Percentiles rank a stretch among this genome's conserved stretches.
Conservation (phyloP, 1,140 invertebrate genomes). For the Brachionus paranguensis region DNA sequence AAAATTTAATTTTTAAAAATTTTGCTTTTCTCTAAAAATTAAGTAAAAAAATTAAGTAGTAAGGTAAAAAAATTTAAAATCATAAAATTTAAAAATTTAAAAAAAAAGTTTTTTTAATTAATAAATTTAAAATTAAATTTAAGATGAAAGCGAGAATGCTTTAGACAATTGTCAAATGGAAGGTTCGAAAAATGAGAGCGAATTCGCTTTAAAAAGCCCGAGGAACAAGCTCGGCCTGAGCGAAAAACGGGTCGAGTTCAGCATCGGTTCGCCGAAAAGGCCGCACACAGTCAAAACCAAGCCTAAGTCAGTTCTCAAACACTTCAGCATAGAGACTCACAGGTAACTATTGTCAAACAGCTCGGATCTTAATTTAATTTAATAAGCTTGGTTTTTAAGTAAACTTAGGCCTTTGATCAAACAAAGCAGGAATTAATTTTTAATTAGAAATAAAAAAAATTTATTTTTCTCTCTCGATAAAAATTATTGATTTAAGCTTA, state of each 20-base stretch:
- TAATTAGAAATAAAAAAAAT: neutral
- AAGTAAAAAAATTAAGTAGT: no score
- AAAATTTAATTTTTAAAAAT: no score
- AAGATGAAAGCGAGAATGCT: neutral
- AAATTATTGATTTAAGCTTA: neutral
- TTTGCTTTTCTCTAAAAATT: no score
- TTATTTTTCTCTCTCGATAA: neutral
- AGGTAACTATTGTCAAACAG: neutral
- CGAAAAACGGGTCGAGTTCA: slow-evolving; percentile 17
- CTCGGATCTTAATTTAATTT: slow-evolving; percentile 17
- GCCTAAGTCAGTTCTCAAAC: slow-evolving; percentile 19
- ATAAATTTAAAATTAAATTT: neutral
- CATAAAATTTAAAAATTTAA: no score
- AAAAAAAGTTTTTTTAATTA: no score
- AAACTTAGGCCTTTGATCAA: neutral
- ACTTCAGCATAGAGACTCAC: neutral
- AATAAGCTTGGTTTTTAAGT: neutral
- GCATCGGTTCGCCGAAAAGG: slow-evolving; percentile 6
- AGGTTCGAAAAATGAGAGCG: neutral
- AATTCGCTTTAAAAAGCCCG: neutral
- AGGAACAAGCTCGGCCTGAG: neutral
- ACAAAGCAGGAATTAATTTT: neutral
- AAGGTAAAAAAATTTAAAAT: no score
- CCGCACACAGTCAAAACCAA: neutral
- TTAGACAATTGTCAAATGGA: neutral